Evolutionary conservation across 37 sponge, comb jelly and placozoan species (phyloP), one percentile per base, ranked within the genome.

Genomic region (Halisarca cf. caerulea): DNA sequence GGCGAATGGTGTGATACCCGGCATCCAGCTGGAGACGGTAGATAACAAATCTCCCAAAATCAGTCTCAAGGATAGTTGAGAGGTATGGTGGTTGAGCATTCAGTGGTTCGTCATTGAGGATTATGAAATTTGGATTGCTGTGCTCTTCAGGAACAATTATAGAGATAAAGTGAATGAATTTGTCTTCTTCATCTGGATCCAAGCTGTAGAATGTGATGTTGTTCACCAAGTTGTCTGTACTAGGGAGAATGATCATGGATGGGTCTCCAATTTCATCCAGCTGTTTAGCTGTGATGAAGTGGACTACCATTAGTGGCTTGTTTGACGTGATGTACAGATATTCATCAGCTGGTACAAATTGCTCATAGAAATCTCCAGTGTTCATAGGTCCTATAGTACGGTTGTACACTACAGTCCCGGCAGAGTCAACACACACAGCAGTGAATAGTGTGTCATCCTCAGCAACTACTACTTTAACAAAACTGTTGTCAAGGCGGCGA

Each of bases 221-320:
- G 41, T 74, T 74, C 6, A 41, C 42, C 43, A 74, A 5, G 38
- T 41, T 37, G n/a, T 74, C 43, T 11, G 36, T 40, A 6, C 36
- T 37, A 41, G 21, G 32, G 25, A n/a, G 77, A 15, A 40, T 25
- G 7, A 74, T 40, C 77, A 74, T 74, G 41, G 36, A 74, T 1
- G 77, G 77, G 41, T 43, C 77, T 41, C 77, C 77, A 44, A 11
- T 18, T 2, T 39, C 20, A n/a, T 74, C 77, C 5, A 20, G 2
- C 25, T 11, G 45, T 21, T 15, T 74, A 24, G 77, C 20, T 74
- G 42, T 37, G 45, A 23, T 43, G 36, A 74, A 74, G 38, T 74
- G 77, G 18, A 43, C 77, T 25, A 74, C 77, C 45, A 74, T 40
- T 23, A 41, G 1, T 2, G 77, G 77, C 25, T 74, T 74, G 25